Conservation (phyloP, 2,113 vertebrate species). For the Thalassoma bifasciatum region DNA sequence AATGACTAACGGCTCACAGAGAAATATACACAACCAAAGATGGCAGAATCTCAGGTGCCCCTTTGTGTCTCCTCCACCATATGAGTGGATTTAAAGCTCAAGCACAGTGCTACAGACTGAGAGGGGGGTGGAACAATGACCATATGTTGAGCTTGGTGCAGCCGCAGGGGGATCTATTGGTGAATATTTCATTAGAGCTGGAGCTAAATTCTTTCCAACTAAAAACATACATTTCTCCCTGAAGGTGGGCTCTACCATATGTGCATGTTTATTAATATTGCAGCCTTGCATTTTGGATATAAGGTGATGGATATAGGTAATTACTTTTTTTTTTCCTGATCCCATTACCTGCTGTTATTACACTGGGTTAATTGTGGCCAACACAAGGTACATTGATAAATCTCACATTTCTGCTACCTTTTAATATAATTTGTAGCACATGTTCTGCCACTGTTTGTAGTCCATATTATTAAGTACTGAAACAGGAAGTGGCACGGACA, state of each 20-base stretch:
- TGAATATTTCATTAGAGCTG: slow-evolving; percentile 76
- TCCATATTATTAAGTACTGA: background rate
- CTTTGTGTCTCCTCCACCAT: slow-evolving; percentile 24
- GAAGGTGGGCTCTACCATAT: slow-evolving; percentile 71
- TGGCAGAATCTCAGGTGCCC: slow-evolving; percentile 30
- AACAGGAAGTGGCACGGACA: background rate
- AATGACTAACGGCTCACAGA: slow-evolving; percentile 31
- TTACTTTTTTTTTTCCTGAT: slow-evolving; percentile 57
- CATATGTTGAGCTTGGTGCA: slow-evolving; percentile 73
- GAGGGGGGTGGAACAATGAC: slow-evolving; percentile 68
- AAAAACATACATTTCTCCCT: slow-evolving; percentile 75
- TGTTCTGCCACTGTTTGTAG: background rate
- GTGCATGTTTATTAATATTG: slow-evolving; percentile 75
- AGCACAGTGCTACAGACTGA: slow-evolving; percentile 29
- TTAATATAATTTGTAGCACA: background rate
- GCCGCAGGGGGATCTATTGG: slow-evolving; percentile 59
- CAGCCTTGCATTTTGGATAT: slow-evolving; percentile 43
- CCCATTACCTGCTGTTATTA: slow-evolving; percentile 52
- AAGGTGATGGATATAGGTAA: slow-evolving; percentile 65
- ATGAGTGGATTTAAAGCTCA: slow-evolving; percentile 41
- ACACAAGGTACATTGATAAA: slow-evolving; percentile 38
- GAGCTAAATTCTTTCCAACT: slow-evolving; percentile 75
- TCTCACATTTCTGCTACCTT: background rate
- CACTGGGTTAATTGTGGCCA: slow-evolving; percentile 44
- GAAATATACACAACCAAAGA: slow-evolving; percentile 46